Base-by-base conservation (phyloP, 2,888 invertebrate genomes). In the Antheraea assamensis region DNA sequence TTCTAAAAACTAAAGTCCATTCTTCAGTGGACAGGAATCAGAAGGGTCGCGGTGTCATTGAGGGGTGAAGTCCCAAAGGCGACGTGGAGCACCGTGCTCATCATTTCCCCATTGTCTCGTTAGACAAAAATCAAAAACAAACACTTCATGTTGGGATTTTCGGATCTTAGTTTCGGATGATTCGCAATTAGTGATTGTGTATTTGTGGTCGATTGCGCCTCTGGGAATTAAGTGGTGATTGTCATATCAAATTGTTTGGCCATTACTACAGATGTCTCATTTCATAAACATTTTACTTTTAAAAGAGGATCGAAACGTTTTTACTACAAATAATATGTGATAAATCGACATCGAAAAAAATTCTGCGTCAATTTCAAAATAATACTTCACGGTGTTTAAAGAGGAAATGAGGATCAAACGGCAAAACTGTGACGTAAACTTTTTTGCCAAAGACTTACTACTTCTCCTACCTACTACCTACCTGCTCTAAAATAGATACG, bases 21-120 rank as follows among this genome's bases (percentile, higher is more conserved):
- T 83, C 82, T 90, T 77, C 78, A 81, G 80, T 82, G 85, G 74
- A 74, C 74, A 71, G 66, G 70, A 52, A 73, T 73, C 71, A 72
- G 75, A 81, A 84, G 90, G 90, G 92, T 87, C 88, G 88, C 82
- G 80, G 86, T 84, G 83, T 80, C 80, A 84, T 88, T 83, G 85
- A 89, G 87, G 94, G 93, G 94, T 90, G 90, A 91, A 90, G 85
- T 94, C 94, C 94, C 94, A 92, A 82, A 92, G 93, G 94, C 89
- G 87, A 89, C 88, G 91, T 90, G 87, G 88, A 84, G 89, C 89
- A 86, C 91, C 87, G 89, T 88, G 92, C 93, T 94, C 94, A 94
- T 94, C 94, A 93, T 94, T 93, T 93, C 94, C 94, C 94, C 92
- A 94, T 94, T 94, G 94, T 94, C 93, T 94, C 93, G 94, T 94